These are phyloP conservation scores for Homarus americanus DNA, from an alignment of 1,140 invertebrate genomes.

Conservation along the genomic window DNA sequence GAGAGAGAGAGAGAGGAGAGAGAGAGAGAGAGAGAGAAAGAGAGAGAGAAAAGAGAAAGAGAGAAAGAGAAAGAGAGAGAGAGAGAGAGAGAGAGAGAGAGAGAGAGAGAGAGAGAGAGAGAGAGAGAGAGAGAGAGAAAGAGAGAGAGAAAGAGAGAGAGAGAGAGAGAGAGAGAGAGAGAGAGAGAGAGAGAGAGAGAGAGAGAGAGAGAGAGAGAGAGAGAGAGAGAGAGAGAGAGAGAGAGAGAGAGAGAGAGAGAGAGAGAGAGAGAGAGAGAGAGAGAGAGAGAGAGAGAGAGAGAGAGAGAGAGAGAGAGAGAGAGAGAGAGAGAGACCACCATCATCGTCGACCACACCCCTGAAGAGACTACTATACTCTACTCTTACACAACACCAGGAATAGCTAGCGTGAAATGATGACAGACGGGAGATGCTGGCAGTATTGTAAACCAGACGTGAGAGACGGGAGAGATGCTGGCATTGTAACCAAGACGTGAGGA, in stretches of 20 bases:
- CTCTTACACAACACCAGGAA: too few species aligned
- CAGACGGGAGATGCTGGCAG: too few species aligned
- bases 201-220: slow-evolving; percentile 20
- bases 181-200: neutral
- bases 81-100: neutral
- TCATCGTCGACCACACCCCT: too few species aligned
- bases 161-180: too few species aligned
- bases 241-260: slow-evolving; percentile 30
- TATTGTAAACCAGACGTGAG: too few species aligned
- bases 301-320: slow-evolving; percentile 35
- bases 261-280: slow-evolving; percentile 39
- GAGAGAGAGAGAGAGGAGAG: neutral
- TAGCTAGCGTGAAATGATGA: too few species aligned
- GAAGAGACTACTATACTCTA: too few species aligned
- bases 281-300: slow-evolving; percentile 36
- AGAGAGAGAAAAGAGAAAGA: neutral
- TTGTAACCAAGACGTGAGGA: too few species aligned
- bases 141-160: too few species aligned
- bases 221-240: slow-evolving; percentile 29
- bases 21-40: too few species aligned
- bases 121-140: neutral
- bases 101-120: neutral
- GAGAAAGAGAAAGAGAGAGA: neutral
- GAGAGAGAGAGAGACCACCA: slow-evolving; percentile 5
- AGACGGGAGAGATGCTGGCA: too few species aligned